phyloP scores from a whole-genome alignment of 2,113 vertebrate species.

The Prionailurus viverrinus region DNA sequence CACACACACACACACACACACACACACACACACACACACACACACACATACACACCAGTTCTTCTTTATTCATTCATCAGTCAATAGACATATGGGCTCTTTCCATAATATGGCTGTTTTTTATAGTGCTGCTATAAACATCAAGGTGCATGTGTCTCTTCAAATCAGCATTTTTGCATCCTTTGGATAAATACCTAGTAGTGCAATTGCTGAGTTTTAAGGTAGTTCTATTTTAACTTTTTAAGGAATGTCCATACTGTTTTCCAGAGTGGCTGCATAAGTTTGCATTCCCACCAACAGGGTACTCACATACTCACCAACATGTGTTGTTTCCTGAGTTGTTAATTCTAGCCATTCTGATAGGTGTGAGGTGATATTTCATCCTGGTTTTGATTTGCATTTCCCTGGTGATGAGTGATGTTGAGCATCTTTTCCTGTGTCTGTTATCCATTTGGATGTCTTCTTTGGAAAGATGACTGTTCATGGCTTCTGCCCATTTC shows the following conservation, averaged over 20 bases:
- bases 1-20: too few relatives aligned
- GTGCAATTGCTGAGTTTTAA: neutral
- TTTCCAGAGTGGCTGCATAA: neutral
- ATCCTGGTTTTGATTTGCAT: neutral
- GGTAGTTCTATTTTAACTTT: neutral
- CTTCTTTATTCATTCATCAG: neutral
- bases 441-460: neutral
- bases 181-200: neutral
- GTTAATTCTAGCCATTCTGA: neutral
- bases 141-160: neutral
- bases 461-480: neutral
- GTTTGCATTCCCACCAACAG: neutral
- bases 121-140: neutral
- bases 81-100: neutral
- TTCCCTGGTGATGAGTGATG: neutral
- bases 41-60: too few relatives aligned
- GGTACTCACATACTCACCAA: neutral
- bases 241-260: neutral
- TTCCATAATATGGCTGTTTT: neutral
- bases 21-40: too few relatives aligned
- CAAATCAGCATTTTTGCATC: neutral
- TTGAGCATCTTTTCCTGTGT: neutral
- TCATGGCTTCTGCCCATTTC: neutral
- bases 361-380: neutral
- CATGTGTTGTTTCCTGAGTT: neutral